Conservation (phyloP, 2,888 invertebrate genomes). For the Phyto melanocephala region DNA sequence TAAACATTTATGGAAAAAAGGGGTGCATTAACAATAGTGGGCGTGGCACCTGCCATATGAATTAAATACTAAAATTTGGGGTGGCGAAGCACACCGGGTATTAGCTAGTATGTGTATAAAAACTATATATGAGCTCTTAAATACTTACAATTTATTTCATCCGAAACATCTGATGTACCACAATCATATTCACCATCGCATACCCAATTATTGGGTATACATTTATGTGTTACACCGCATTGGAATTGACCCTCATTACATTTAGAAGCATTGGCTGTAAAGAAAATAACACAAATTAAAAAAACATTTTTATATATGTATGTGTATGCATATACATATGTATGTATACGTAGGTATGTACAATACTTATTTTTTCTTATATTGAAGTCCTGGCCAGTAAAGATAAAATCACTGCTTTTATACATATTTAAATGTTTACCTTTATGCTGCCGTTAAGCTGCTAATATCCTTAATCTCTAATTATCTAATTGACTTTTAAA, state of each 20-base stretch:
- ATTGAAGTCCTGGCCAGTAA: too few species aligned
- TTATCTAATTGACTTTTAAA: slow-evolving; percentile 62
- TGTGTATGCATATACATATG: too few species aligned
- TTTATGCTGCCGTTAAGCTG: slow-evolving; percentile 33
- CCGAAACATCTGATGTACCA: slow-evolving; percentile 87
- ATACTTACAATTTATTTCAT: slow-evolving; percentile 86
- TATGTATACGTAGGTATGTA: too few species aligned
- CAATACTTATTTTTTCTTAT: too few species aligned
- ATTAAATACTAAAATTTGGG: too few species aligned
- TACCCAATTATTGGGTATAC: slow-evolving; percentile 87
- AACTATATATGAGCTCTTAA: background rate
- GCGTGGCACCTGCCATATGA: too few species aligned
- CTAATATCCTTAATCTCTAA: slow-evolving; percentile 63
- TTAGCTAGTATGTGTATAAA: background rate
- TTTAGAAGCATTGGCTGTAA: slow-evolving; percentile 80
- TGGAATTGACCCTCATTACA: slow-evolving; percentile 87
- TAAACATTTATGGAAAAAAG: too few species aligned
- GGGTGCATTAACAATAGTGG: too few species aligned
- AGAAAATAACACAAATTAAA: slow-evolving; percentile 1
- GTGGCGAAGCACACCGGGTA: too few species aligned
- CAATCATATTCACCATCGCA: slow-evolving; percentile 90
- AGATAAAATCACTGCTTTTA: background rate
- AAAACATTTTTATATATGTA: too few species aligned
- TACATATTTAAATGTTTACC: background rate
- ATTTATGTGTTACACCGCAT: slow-evolving; percentile 85